Conservation (phyloP, 2,797 vertebrate species). For the Scomberomorus guttatus region DNA sequence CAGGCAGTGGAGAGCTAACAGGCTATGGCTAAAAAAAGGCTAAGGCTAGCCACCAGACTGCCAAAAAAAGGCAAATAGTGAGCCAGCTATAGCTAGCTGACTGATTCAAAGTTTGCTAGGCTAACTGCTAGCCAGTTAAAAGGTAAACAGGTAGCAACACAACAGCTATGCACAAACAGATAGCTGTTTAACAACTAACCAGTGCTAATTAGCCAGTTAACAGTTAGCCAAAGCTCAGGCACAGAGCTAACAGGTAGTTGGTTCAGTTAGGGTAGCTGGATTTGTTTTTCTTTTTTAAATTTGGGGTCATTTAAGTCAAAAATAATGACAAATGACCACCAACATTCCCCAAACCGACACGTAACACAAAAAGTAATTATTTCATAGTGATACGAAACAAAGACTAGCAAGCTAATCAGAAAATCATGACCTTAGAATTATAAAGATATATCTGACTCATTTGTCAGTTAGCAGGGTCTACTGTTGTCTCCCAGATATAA, state of each 20-base stretch:
- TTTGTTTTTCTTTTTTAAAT: neutral
- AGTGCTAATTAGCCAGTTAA: slow-evolving; percentile 30
- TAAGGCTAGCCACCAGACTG: slow-evolving; percentile 67
- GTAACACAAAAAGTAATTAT: neutral
- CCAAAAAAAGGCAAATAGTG: slow-evolving; percentile 64
- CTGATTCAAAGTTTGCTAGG: slow-evolving; percentile 43
- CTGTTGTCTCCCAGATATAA: slow-evolving; percentile 19
- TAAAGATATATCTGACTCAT: slow-evolving; percentile 8
- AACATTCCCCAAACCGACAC: slow-evolving; percentile 27
- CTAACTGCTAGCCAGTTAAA: slow-evolving; percentile 55
- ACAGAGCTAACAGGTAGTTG: slow-evolving; percentile 58
- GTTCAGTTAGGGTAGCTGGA: slow-evolving; percentile 13
- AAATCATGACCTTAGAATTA: slow-evolving; percentile 20
- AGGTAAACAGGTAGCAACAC: slow-evolving; percentile 42
- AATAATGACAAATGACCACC: neutral
- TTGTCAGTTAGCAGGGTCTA: neutral
- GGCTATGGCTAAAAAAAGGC: slow-evolving; percentile 70
- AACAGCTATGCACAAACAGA: slow-evolving; percentile 37
- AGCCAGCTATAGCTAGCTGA: slow-evolving; percentile 51
- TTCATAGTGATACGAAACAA: slow-evolving; percentile 31
- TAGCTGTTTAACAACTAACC: slow-evolving; percentile 38
- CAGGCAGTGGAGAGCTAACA: slow-evolving; percentile 73
- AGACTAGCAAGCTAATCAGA: slow-evolving; percentile 26
- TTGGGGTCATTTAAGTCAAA: neutral
- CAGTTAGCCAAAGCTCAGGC: slow-evolving; percentile 68